Percentiles rank a stretch among this genome's conserved stretches.
These are phyloP conservation scores for Lepidothrix coronata DNA, from an alignment of 2,113 vertebrate genomes.

Conservation along the genomic window DNA sequence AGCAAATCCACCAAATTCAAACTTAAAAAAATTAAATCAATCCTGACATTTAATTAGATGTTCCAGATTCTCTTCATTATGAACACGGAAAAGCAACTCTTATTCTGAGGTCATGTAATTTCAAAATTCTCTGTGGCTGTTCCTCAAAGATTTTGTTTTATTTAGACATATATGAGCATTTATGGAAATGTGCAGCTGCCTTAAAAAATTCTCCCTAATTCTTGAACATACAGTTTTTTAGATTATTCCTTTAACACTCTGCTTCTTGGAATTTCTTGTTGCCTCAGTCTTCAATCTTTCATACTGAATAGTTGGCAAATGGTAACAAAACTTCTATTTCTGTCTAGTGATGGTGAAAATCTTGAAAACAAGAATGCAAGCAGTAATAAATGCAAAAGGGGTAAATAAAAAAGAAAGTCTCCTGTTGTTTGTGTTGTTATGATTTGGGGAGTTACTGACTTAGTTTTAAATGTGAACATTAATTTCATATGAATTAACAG, in stretches of 20 bases:
- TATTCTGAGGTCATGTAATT: neutral
- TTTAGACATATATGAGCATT: neutral
- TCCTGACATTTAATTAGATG: neutral
- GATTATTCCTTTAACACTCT: neutral
- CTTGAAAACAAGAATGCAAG: neutral
- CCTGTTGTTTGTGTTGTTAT: neutral
- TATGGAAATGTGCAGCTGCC: neutral
- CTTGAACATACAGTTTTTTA: neutral
- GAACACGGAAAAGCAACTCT: neutral
- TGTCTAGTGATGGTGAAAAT: neutral
- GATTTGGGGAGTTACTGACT: neutral
- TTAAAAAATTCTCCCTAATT: neutral
- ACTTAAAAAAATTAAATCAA: neutral
- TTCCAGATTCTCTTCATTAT: neutral
- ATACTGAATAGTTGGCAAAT: neutral
- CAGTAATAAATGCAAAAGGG: neutral
- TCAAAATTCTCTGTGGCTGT: neutral
- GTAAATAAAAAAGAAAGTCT: accelerated
- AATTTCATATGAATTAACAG: neutral
- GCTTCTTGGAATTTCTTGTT: neutral
- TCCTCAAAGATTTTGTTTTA: neutral
- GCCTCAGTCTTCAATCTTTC: neutral
- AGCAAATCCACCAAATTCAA: neutral
- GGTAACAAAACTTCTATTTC: neutral
- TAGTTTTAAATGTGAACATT: neutral